A percentile compares a stretch with the other conserved stretches of the same genome.
Evolutionary conservation across 1,140 invertebrate genomes (phyloP).

Genomic region (Drosophila watanabei): DNA sequence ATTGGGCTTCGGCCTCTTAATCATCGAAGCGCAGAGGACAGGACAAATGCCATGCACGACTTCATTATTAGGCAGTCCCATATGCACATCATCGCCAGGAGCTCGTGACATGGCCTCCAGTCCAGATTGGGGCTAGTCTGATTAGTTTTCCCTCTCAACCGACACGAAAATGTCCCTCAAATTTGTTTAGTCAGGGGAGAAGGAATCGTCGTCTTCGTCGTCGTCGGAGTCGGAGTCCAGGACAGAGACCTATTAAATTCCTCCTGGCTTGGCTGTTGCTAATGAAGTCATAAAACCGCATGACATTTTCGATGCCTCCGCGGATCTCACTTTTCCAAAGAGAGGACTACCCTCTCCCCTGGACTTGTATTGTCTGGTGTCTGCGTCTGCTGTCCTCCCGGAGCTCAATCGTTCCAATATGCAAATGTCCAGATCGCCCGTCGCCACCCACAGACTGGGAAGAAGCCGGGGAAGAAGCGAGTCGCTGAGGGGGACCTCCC

Average conservation of each 20-base stretch:
- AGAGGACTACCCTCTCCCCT: slow-evolving; percentile 10
- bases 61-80: slow-evolving; percentile 78
- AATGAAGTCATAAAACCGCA: slow-evolving; percentile 84
- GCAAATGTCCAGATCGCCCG: slow-evolving; percentile 69
- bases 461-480: slow-evolving; percentile 13
- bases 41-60: slow-evolving; percentile 77
- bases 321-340: slow-evolving; percentile 68
- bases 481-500: slow-evolving; percentile 3
- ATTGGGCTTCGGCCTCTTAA: slow-evolving; percentile 47
- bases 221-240: not conserved
- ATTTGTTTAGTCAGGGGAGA: slow-evolving; percentile 65
- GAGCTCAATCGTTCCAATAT: slow-evolving; percentile 76
- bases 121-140: slow-evolving; percentile 55
- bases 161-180: slow-evolving; percentile 77
- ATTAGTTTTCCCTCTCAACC: slow-evolving; percentile 75
- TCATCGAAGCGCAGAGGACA: slow-evolving; percentile 60
- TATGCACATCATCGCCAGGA: slow-evolving; percentile 68
- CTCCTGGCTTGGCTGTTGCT: slow-evolving; percentile 61
- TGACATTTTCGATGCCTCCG: slow-evolving; percentile 76
- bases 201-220: not conserved
- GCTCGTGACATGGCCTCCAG: slow-evolving; percentile 70
- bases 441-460: slow-evolving; percentile 69
- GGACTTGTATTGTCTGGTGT: slow-evolving; percentile 45
- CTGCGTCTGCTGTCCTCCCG: slow-evolving; percentile 3
- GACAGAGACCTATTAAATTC: slow-evolving; percentile 70